Evolutionary conservation across 2,888 invertebrate genomes (phyloP).

Genomic region (Cotesia congregata): DNA sequence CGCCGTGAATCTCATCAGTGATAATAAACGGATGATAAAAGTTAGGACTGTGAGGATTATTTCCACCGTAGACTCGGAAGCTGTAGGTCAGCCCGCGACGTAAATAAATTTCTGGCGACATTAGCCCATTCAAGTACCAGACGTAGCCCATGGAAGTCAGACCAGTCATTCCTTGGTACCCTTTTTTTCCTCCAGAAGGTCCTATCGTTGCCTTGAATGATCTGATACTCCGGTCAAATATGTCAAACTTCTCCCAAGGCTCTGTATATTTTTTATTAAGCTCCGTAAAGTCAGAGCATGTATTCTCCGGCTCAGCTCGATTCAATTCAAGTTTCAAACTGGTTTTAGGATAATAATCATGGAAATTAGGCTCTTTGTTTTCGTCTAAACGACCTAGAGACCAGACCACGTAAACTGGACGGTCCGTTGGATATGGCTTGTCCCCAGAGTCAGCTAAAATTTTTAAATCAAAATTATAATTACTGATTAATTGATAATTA

Average conservation of each 20-base stretch:
- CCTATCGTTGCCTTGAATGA: constrained; percentile 87
- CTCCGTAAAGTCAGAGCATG: constrained; percentile 83
- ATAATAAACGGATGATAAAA: constrained; percentile 92
- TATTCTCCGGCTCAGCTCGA: constrained; percentile 76
- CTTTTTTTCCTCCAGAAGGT: constrained; percentile 85
- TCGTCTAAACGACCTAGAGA: constrained; percentile 85
- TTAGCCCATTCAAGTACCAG: constrained; percentile 93
- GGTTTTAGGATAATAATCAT: constrained; percentile 82
- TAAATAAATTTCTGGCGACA: constrained; percentile 90
- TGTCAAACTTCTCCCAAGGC: constrained; percentile 72
- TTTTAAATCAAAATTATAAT: neutral
- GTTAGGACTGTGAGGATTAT: constrained; percentile 88
- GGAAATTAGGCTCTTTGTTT: constrained; percentile 85
- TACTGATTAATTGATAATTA: too few relatives aligned
- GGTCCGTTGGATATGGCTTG: constrained; percentile 78
- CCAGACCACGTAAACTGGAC: constrained; percentile 81
- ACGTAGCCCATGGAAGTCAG: constrained; percentile 81
- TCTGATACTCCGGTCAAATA: constrained; percentile 76
- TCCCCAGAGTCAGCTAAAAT: constrained; percentile 82
- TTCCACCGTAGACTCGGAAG: constrained; percentile 86
- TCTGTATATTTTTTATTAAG: constrained; percentile 62
- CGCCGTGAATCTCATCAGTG: constrained; percentile 87
- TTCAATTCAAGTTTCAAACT: constrained; percentile 79
- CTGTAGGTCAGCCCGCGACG: constrained; percentile 87
- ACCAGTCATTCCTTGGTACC: constrained; percentile 82